Conservation (phyloP, 53 echinoderm and acorn worm species). For the Temnopleurus reevesii region DNA sequence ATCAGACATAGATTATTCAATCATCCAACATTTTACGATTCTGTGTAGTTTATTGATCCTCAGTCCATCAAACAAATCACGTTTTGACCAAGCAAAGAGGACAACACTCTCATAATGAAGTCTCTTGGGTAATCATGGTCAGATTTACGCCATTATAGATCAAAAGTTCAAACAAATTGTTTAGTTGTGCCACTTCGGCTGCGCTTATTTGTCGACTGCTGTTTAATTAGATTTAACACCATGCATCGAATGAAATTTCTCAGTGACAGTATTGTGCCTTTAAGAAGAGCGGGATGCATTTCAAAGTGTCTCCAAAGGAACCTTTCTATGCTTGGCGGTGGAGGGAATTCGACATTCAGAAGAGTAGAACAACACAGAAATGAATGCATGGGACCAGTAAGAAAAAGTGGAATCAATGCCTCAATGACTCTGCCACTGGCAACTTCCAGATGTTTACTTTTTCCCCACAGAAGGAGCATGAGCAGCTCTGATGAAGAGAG, state of each 20-base stretch:
- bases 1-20: no score
- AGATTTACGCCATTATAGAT: no score
- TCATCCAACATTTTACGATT: no score
- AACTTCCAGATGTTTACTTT: not conserved
- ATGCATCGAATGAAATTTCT: not conserved
- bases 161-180: no score
- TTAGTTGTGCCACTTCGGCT: no score
- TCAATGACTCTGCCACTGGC: not conserved
- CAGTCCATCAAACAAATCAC: no score
- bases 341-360: not conserved
- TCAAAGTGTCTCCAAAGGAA: not conserved
- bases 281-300: not conserved
- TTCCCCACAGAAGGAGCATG: not conserved
- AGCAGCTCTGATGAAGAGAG: not conserved
- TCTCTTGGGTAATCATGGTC: no score
- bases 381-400: slow-evolving; percentile 4
- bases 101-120: no score
- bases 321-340: not conserved
- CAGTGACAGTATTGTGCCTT: not conserved
- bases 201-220: no score
- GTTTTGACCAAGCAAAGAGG: no score
- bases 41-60: no score
- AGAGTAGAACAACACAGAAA: slow-evolving; percentile 16
- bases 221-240: no score
- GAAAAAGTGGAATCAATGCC: not conserved